phyloP scores from a whole-genome alignment of 2,888 invertebrate genomes.

The Athalia circularis region DNA sequence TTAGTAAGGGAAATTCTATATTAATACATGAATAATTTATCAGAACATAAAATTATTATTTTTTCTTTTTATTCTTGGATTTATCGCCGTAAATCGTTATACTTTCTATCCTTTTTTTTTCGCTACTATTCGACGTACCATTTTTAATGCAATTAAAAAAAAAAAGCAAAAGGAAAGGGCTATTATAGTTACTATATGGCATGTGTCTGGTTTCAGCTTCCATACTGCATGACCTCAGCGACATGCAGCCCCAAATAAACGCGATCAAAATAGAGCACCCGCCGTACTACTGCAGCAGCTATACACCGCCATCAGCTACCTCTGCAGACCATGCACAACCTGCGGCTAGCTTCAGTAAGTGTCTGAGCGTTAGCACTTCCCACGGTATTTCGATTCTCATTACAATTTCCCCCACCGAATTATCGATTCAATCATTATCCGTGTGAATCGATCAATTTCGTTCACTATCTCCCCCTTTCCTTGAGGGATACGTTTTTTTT shows the following conservation, averaged over 20 bases:
- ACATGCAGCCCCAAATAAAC: conserved; percentile 83
- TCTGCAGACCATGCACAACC: conserved; percentile 74
- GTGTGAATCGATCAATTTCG: too few species aligned
- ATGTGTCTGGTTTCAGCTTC: conserved; percentile 84
- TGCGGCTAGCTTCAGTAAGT: conserved; percentile 73
- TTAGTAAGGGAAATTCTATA: conserved; percentile 38
- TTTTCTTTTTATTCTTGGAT: conserved; percentile 7
- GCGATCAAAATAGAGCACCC: conserved; percentile 89
- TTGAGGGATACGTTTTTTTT: background rate
- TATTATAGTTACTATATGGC: conserved; percentile 39
- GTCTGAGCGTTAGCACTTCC: background rate
- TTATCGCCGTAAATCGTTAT: background rate
- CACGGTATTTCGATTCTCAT: background rate
- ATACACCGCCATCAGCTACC: conserved; percentile 82
- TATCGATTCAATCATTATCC: background rate
- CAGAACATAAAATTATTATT: conserved; percentile 38
- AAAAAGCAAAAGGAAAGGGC: background rate
- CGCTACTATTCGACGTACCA: background rate
- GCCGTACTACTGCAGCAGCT: conserved; percentile 88
- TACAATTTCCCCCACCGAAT: background rate
- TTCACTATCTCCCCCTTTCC: background rate
- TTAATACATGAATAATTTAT: conserved; percentile 47
- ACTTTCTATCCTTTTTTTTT: background rate
- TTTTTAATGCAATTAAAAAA: background rate
- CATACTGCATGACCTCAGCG: conserved; percentile 92